Evolutionary conservation across 2,797 vertebrate genomes (phyloP), one percentile per base, ranked within the genome.

Genomic region (Halcyon badia): DNA sequence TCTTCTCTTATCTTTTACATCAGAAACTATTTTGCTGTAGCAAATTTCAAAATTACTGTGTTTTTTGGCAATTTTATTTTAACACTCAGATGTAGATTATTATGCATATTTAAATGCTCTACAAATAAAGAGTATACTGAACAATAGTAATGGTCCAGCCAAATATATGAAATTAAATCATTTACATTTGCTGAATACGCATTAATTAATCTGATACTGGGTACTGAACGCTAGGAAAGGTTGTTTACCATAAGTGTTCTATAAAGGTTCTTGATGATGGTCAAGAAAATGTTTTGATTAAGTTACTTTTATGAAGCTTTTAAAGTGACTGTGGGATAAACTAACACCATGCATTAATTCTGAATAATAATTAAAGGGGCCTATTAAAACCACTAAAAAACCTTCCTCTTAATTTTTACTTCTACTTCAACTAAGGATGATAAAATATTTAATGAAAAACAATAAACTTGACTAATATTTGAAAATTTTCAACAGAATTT

Each of bases 21-120:
- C 68, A 89, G 56, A 96, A 96, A 89, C 60, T 94, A 94, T 95
- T 94, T 96, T 95, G 17, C 62, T 94, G 33, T 82, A 71, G 25
- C 46, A 92, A 81, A 96, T 88, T 81, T 78, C 62, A 64, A 87
- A 95, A 97, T 87, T 94, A 22, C 64, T 87, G 80, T 93, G 69
- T 81, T 75, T 9, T 83, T 92, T 85, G 51, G 25, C 46, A 61
- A 68, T 88, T 96, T 94, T 83, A 70, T 87, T 94, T 96, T 69
- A 96, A 73, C 19, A 48, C 10, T 89, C 65, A 90, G 52, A 60
- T 6, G 1, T 42, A 84, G 22, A 80, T 30, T 81, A 39, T 57
- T 44, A 96, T 73, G 69, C 17, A 8, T 84, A 93, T 96, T 44
- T 80, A 95, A 93, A 86, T 87, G 49, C 79, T 78, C 46, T 95